Conservation (phyloP, 2,888 invertebrate genomes). For the Acholoe squamosa region DNA sequence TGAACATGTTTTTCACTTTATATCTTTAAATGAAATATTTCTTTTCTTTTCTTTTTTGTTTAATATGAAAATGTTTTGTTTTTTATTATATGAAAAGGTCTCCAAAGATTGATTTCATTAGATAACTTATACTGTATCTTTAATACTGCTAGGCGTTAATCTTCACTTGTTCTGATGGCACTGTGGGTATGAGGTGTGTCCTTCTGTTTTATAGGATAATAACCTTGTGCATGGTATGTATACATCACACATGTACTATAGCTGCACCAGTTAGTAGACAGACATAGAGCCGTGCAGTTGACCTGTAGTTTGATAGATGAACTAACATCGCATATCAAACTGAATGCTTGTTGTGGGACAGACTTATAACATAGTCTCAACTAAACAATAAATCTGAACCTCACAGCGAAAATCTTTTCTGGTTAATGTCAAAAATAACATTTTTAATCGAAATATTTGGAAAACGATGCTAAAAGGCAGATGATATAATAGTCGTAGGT, state of each 20-base stretch:
- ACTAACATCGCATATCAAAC: neutral
- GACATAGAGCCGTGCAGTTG: neutral
- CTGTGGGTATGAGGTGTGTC: neutral
- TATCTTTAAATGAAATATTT: too few relatives aligned
- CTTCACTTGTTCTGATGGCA: neutral
- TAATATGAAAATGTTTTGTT: too few relatives aligned
- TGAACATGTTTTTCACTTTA: too few relatives aligned
- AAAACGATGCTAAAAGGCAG: too few relatives aligned
- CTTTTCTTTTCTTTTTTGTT: too few relatives aligned
- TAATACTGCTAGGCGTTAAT: neutral
- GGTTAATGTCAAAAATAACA: too few relatives aligned
- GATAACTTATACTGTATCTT: too few relatives aligned
- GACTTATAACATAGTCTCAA: neutral
- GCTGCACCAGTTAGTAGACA: neutral
- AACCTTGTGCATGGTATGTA: conserved; percentile 62
- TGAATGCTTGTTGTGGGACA: neutral
- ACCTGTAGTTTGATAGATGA: neutral
- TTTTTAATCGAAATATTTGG: too few relatives aligned
- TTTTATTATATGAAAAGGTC: too few relatives aligned
- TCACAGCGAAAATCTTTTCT: neutral
- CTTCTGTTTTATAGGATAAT: conserved; percentile 57
- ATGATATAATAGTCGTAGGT: too few relatives aligned
- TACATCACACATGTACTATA: neutral
- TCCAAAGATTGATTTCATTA: too few relatives aligned
- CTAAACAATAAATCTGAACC: neutral